Base-by-base conservation (phyloP, 2,113 vertebrate species). In the Elanus axillaris region DNA sequence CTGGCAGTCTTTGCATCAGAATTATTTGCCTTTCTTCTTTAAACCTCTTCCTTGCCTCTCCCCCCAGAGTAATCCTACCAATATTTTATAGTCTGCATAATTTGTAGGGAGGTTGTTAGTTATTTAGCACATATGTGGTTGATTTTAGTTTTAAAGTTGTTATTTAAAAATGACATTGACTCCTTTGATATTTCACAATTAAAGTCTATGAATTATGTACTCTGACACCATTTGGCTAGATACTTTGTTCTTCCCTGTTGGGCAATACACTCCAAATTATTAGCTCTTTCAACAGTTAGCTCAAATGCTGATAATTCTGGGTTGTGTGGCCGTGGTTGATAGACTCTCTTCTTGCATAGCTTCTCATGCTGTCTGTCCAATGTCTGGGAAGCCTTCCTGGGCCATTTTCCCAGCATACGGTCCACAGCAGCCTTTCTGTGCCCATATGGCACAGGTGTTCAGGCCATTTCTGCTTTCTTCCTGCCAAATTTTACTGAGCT, bases 391-490 rank as follows among this genome's bases (percentile, higher is more conserved):
- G 53, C 34, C 31, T 96, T 95, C 53, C 60, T 95, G 52, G 75
- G 82, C 60, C 52, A 45, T 74, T 95, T 97, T 95, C 50, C 68
- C 78, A 92, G 45, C 82, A 94, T 86, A 84, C 90, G 75, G 67
- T 88, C 66, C 75, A 91, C 63, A 92, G 60, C 81, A 97, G 91
- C 27, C 42, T 96, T 96, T 97, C 82, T 73, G 68, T 86, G 75
- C 52, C 81, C 91, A 88, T 94, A 96, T 90, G 85, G 86, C 91
- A 27, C 59, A 97, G 88, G 84, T 95, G 68, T 96, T 72, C 56
- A 91, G 82, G 55, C 29, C 38, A 94, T 96, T 97, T 97, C 76
- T 94, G 25, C 43, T 95, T 88, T 73, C 81, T 60, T 50, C 12
- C 42, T 96, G 82, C 25, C 94, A 96, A 56, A 90, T 90, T 96